Conservation (phyloP, 2,888 invertebrate species). For the Hirtodrosophila trivittata region DNA sequence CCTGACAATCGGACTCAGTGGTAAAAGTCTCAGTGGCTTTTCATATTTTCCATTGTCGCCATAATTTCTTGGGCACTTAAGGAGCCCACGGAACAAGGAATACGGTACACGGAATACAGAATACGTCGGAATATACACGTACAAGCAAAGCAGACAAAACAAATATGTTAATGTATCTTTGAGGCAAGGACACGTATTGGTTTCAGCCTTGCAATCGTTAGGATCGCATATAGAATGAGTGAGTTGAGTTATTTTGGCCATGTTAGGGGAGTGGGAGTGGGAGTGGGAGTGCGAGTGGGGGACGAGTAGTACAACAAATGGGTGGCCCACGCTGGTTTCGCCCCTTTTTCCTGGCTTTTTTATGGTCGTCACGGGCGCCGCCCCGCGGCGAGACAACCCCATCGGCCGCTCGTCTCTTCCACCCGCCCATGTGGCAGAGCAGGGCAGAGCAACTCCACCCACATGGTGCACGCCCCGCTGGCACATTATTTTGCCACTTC, state of each 20-base stretch:
- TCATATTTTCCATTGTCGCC: slow-evolving; percentile 64
- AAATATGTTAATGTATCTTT: slow-evolving; percentile 78
- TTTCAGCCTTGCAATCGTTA: slow-evolving; percentile 74
- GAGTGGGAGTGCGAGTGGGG: background rate
- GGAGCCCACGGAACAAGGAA: slow-evolving; percentile 28
- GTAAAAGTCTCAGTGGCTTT: slow-evolving; percentile 52
- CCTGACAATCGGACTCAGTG: slow-evolving; percentile 38
- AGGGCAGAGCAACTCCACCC: slow-evolving; percentile 45
- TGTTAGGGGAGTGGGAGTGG: slow-evolving; percentile 7
- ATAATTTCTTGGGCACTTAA: slow-evolving; percentile 63
- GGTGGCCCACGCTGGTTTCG: slow-evolving; percentile 72
- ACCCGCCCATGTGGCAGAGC: slow-evolving; percentile 28
- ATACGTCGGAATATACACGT: background rate
- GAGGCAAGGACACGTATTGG: slow-evolving; percentile 72
- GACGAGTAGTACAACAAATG: slow-evolving; percentile 60
- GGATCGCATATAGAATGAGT: slow-evolving; percentile 65
- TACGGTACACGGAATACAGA: no score
- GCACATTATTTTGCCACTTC: slow-evolving; percentile 77
- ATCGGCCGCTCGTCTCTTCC: slow-evolving; percentile 12
- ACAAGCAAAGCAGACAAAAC: slow-evolving; percentile 69
- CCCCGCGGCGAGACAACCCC: slow-evolving; percentile 64
- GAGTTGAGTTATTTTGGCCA: slow-evolving; percentile 66
- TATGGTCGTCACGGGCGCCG: slow-evolving; percentile 69
- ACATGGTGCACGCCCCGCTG: slow-evolving; percentile 68
- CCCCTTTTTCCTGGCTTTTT: slow-evolving; percentile 70